These are phyloP conservation scores for Chrysolina oricalcia DNA, from an alignment of 2,888 invertebrate genomes.

Conservation along the genomic window DNA sequence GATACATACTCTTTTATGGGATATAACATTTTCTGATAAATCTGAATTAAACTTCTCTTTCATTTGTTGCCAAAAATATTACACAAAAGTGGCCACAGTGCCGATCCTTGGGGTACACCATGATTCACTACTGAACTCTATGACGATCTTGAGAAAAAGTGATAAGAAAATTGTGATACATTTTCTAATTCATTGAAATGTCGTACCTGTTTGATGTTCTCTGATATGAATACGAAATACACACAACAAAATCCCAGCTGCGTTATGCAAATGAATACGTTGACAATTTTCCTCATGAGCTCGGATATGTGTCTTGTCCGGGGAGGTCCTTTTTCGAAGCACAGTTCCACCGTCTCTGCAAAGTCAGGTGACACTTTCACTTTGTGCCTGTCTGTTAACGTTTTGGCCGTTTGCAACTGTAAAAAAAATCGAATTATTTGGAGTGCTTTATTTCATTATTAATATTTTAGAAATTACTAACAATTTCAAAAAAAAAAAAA, in stretches of 20 bases:
- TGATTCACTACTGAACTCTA: too few species aligned
- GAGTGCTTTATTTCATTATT: neutral
- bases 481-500: neutral
- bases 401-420: conserved; percentile 81
- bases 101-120: too few species aligned
- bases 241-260: conserved; percentile 99
- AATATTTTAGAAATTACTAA: neutral
- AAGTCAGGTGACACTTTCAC: conserved; percentile 79
- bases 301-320: conserved; percentile 77
- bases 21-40: too few species aligned
- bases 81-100: too few species aligned
- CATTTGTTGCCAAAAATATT: too few species aligned
- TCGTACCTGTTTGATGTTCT: conserved; percentile 84
- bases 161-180: too few species aligned
- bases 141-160: too few species aligned
- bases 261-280: conserved; percentile 93
- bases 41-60: too few species aligned
- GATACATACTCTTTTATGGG: too few species aligned
- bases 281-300: conserved; percentile 82
- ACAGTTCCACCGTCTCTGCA: conserved; percentile 87
- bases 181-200: neutral
- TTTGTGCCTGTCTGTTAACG: conserved; percentile 77
- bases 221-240: conserved; percentile 95
- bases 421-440: conserved; percentile 56
- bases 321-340: conserved; percentile 85